Evolutionary conservation across 2,797 vertebrate species (phyloP).

Genomic region (Pogonophryne albipinna): DNA sequence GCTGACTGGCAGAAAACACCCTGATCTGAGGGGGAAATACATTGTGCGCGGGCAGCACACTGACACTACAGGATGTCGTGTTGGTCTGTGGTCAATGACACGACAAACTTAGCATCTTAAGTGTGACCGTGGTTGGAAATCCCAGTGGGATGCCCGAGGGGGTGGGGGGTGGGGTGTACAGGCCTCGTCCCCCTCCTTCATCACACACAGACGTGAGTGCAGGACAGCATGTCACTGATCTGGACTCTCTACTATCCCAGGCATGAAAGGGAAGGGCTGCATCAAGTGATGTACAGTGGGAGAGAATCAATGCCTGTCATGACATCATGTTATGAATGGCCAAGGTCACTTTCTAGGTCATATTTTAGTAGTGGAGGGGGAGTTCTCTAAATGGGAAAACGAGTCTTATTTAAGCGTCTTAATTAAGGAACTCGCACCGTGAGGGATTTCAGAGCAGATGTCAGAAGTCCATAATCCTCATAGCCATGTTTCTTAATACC

Average conservation of each 20-base stretch:
- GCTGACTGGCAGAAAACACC: constrained; percentile 16
- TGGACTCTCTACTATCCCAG: constrained; percentile 44
- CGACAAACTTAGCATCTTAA: constrained; percentile 79
- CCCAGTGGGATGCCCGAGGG: constrained; percentile 53
- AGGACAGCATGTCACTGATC: constrained; percentile 57
- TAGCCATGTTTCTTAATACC: no score
- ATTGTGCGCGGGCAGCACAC: constrained; percentile 2
- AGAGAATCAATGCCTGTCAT: constrained; percentile 68
- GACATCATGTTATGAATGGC: constrained; percentile 64
- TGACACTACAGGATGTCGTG: constrained; percentile 50
- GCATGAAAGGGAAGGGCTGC: constrained; percentile 43
- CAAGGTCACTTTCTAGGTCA: constrained; percentile 60
- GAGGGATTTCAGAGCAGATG: no score
- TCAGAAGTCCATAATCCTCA: no score
- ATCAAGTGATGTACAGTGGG: constrained; percentile 45
- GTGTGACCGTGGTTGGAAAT: constrained; percentile 73
- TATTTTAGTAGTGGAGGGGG: constrained; percentile 40
- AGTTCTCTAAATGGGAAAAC: constrained; percentile 45
- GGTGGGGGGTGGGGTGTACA: constrained; percentile 8
- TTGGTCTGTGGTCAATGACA: constrained; percentile 59
- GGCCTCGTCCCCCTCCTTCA: constrained; percentile 60
- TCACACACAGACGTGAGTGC: constrained; percentile 41
- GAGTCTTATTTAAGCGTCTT: no score
- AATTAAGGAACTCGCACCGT: no score
- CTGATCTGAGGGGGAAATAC: constrained; percentile 10